Evolutionary conservation across 2,888 invertebrate species (phyloP), one percentile per base, ranked within the genome.

Genomic region (Rhingia rostrata): DNA sequence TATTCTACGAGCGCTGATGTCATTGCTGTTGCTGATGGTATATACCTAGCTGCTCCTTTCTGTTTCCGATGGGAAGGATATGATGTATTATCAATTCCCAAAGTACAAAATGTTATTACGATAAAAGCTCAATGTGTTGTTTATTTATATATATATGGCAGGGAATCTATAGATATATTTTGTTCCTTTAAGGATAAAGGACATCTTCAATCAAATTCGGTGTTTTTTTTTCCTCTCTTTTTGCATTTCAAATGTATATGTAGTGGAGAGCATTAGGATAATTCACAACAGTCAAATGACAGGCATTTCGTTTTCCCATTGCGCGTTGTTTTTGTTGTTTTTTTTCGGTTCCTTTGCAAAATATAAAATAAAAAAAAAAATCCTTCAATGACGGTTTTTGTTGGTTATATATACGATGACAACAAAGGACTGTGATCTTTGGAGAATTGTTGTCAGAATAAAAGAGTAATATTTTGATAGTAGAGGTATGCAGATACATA

Each of bases 51-150:
- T 49, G 53, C 61, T 53, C 32, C 22, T 58, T 63, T 33, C 51
- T 49, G 41, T 49, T 58, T 6, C 61, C 30, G 14, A 14, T 30
- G 14, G 35, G 49, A 61, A 74, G 78, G 79, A 82, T 80, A 86
- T 86, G 87, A 86, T 81, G 82, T 86, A 86, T 86, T 87, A 86
- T 81, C 87, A 87, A 87, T 87, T 87, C 87, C 87, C 87, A 87
- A 87, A 87, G 87, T 86, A 86, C 86, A 84, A 87, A 87, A 87
- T 87, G 86, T 86, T 86, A 87, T 87, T 87, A 87, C 77, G 86
- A 85, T 86, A 87, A 87, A 86, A 86, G 87, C 86, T 86, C 77
- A 86, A 86, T 86, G 77, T 77, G 79, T 85, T 84, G 84, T 84
- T 84, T 84, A 80, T 84, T 84, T 84, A 84, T 79, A 80, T 75